Base-by-base conservation (phyloP, 2,113 vertebrate genomes). In the Cygnus atratus region DNA sequence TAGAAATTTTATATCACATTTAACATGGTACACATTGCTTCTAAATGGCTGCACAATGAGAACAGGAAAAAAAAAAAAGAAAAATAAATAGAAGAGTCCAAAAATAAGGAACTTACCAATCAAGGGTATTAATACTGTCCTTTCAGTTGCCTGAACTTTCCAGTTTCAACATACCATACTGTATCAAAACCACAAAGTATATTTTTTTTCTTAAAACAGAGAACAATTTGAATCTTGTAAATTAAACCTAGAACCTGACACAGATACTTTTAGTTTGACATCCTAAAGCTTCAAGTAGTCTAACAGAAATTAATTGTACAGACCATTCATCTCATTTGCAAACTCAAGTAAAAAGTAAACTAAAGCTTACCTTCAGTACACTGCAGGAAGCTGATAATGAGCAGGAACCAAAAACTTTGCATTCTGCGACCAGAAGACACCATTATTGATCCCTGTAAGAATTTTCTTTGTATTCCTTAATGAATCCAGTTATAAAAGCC, bases 391-490 rank as follows among this genome's bases (percentile, higher is more conserved):
- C 98, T 98, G 96, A 99, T 98, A 97, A 98, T 97, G 95, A 99
- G 98, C 98, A 99, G 97, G 96, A 99, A 98, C 98, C 99, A 99
- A 98, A 99, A 98, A 97, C 98, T 98, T 98, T 97, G 98, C 98
- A 99, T 98, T 98, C 98, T 99, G 99, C 99, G 98, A 98, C 98
- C 98, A 98, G 98, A 98, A 98, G 98, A 98, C 98, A 99, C 98
- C 99, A 99, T 99, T 98, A 98, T 98, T 98, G 98, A 98, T 96
- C 97, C 97, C 95, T 97, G 96, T 97, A 98, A 98, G 97, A 98
- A 97, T 98, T 98, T 98, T 98, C 98, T 98, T 98, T 98, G 97
- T 98, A 98, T 98, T 98, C 98, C 98, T 98, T 98, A 97, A 98
- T 97, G 98, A 98, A 98, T 97, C 97, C 97, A 98, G 98, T 99